These are phyloP conservation scores for Agrotis segetum DNA, from an alignment of 2,888 invertebrate genomes.

Conservation along the genomic window DNA sequence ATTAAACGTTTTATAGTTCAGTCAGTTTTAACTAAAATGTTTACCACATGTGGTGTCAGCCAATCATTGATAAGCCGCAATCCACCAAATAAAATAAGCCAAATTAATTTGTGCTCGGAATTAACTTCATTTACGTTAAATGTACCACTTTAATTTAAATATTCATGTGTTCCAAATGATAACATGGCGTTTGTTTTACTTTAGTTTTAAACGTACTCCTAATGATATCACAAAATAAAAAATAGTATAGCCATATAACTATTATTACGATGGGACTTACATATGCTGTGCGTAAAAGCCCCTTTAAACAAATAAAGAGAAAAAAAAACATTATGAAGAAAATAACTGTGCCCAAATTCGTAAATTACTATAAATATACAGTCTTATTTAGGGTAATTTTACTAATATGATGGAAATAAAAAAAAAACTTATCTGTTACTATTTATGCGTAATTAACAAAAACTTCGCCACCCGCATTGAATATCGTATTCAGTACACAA, in stretches of 20 bases:
- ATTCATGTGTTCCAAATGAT: constrained; percentile 22
- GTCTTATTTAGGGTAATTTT: background rate
- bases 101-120: constrained; percentile 38
- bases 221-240: background rate
- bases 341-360: too few relatives aligned
- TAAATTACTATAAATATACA: too few relatives aligned
- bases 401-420: background rate
- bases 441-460: constrained; percentile 1
- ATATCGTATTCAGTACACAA: constrained; percentile 19
- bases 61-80: constrained; percentile 51
- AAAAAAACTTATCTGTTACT: background rate
- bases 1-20: constrained; percentile 33
- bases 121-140: constrained; percentile 20
- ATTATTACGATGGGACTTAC: too few relatives aligned
- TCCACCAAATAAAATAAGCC: constrained; percentile 30
- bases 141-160: constrained; percentile 18
- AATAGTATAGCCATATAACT: too few relatives aligned
- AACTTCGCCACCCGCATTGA: constrained; percentile 19
- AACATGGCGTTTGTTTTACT: background rate
- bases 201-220: background rate
- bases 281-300: too few relatives aligned
- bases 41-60: constrained; percentile 36
- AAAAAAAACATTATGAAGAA: background rate
- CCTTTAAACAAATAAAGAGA: too few relatives aligned
- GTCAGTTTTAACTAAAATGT: constrained; percentile 43